Percentiles rank a stretch among this genome's conserved stretches.
Conservation (phyloP, 2,888 invertebrate genomes). For the Capitulum mitella region DNA sequence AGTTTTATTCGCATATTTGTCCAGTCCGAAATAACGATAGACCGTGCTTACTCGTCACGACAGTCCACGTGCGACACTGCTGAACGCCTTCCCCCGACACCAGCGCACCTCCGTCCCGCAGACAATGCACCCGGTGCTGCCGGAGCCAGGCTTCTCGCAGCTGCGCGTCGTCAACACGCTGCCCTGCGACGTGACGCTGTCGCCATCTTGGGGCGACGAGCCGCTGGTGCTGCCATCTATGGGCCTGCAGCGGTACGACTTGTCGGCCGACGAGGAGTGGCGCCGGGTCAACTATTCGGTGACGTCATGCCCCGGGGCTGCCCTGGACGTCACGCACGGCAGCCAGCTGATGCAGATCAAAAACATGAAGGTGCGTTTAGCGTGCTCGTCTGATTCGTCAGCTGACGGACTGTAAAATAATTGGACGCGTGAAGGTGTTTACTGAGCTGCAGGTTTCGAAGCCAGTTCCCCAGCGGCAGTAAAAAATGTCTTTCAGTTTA, state of each 20-base stretch:
- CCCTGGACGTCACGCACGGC: background rate
- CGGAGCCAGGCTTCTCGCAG: conserved; percentile 46
- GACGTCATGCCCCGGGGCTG: background rate
- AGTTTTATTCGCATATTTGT: no score
- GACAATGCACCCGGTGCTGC: conserved; percentile 46
- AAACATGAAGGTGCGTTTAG: background rate
- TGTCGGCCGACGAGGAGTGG: background rate
- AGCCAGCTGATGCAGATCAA: background rate
- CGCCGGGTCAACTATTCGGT: background rate
- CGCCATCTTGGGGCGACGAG: background rate
- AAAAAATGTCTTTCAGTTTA: no score
- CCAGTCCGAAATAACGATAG: no score
- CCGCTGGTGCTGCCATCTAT: conserved; percentile 14
- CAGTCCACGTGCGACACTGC: no score
- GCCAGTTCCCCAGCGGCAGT: no score
- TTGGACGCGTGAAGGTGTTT: no score
- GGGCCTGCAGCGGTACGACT: background rate
- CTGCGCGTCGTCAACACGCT: conserved; percentile 58
- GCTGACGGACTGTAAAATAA: no score
- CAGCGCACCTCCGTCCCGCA: conserved; percentile 37
- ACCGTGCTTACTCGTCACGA: no score
- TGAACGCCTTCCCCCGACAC: no score
- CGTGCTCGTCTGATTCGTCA: no score
- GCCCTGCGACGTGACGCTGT: conserved; percentile 51
- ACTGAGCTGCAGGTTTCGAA: no score